Evolutionary conservation across 1,140 invertebrate species (phyloP).

Genomic region (Pseudomyrmex cubaensis): DNA sequence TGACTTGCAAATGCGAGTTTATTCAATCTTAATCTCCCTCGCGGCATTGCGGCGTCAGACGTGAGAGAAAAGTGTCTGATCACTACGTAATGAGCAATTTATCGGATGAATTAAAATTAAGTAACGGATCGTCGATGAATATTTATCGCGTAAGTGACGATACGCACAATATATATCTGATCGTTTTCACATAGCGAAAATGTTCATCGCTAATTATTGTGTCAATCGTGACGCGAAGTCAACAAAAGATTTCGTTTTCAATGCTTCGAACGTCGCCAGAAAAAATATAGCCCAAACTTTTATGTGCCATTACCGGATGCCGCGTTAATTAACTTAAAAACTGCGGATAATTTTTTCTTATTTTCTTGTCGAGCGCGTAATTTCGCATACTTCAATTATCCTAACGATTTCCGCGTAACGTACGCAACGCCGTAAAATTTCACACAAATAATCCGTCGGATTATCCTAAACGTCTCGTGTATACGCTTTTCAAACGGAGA

Average conservation of each 20-base stretch:
- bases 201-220: background rate
- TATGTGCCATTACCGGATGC: background rate
- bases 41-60: slow-evolving; percentile 42
- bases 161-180: background rate
- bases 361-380: background rate
- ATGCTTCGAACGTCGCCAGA: background rate
- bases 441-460: background rate
- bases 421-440: background rate
- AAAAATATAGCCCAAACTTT: background rate
- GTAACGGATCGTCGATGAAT: slow-evolving; percentile 36
- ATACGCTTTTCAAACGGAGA: background rate
- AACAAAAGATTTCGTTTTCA: background rate
- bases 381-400: background rate
- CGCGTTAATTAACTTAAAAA: background rate
- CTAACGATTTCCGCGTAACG: background rate
- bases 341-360: background rate
- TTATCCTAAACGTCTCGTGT: slow-evolving; percentile 21
- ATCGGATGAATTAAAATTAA: slow-evolving; percentile 39
- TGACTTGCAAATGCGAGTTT: slow-evolving; percentile 64
- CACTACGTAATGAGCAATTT: slow-evolving; percentile 33
- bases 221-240: background rate
- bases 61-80: slow-evolving; percentile 50
- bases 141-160: slow-evolving; percentile 29
- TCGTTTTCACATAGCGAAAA: background rate
- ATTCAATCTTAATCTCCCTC: slow-evolving; percentile 51